phyloP scores from a whole-genome alignment of 2,113 vertebrate species.

The Halcyon senegalensis region DNA sequence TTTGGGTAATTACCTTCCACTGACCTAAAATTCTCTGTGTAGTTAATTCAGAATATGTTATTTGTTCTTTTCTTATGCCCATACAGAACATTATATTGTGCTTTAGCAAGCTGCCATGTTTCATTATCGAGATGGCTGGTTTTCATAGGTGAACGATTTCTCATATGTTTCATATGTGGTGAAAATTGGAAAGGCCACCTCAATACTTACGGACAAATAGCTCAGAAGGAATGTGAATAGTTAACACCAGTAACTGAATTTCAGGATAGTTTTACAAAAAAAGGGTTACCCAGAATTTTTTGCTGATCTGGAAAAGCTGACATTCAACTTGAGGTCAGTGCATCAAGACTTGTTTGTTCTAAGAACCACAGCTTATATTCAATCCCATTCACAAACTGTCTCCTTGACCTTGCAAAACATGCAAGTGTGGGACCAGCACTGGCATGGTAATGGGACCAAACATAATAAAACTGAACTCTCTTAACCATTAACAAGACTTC shows the following conservation, averaged over 20 bases:
- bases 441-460: background rate
- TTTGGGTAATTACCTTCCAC: conserved; percentile 41
- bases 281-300: background rate
- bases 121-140: background rate
- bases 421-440: background rate
- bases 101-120: background rate
- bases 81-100: background rate
- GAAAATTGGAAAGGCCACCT: conserved; percentile 17
- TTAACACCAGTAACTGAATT: background rate
- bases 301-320: conserved; percentile 27
- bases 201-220: background rate
- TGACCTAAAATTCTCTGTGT: conserved; percentile 23
- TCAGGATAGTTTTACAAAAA: background rate
- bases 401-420: background rate
- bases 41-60: conserved; percentile 7
- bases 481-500: background rate
- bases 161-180: background rate
- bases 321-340: conserved; percentile 9
- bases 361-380: background rate
- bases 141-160: background rate
- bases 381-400: background rate
- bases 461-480: background rate
- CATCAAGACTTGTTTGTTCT: background rate
- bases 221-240: conserved; percentile 6
- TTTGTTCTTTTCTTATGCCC: background rate